Evolutionary conservation across 2,113 vertebrate species (phyloP), one percentile per base, ranked within the genome.

Genomic region (Hemicordylus capensis): DNA sequence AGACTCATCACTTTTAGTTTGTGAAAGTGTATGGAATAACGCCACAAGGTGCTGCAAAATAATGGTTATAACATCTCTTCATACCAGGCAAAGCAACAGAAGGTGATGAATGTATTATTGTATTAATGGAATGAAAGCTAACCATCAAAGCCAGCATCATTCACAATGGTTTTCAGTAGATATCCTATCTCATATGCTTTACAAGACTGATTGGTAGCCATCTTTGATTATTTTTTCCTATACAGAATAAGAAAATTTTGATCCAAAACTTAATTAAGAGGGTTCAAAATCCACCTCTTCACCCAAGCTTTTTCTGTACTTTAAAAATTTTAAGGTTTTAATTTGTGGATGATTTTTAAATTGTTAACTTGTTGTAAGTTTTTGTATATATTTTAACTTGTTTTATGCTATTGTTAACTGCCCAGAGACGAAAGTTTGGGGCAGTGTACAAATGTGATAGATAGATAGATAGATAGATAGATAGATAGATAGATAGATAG

Each of bases 111-210:
- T 22, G 66, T 39, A 22, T 39, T 46, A 2, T n/a, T 76, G 54
- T 63, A 76, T 87, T 84, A 61, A 42, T 28, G 17, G 26, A 85
- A 79, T 88, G 58, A 81, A 48, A 88, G 72, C 58, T 17, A 63
- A 4, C 19, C 78, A 20, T 85, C 28, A 88, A 91, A 34, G 80
- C 22, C 1, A n/a, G 1, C 37, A 78, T 0, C 0, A 0, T 74
- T 91, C 73, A 20, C 12, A 0, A 0, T 31, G 31, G n/a, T n/a
- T n/a, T n/a, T 6, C 64, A 12, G 17, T 76, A 67, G 31, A 6
- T 28, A 15, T 1, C 7, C 64, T 44, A 74, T 80, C 10, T 87
- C 87, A 4, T 26, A 76, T 66, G 63, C 1, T 73, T 22, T 0
- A 0, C 72, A 64, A 39, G 37, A 19, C 20, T 31, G 8, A 28